Percentiles rank a stretch among this genome's conserved stretches.
Evolutionary conservation across 2,113 vertebrate genomes (phyloP).

Genomic region (Sakesphorus luctuosus): DNA sequence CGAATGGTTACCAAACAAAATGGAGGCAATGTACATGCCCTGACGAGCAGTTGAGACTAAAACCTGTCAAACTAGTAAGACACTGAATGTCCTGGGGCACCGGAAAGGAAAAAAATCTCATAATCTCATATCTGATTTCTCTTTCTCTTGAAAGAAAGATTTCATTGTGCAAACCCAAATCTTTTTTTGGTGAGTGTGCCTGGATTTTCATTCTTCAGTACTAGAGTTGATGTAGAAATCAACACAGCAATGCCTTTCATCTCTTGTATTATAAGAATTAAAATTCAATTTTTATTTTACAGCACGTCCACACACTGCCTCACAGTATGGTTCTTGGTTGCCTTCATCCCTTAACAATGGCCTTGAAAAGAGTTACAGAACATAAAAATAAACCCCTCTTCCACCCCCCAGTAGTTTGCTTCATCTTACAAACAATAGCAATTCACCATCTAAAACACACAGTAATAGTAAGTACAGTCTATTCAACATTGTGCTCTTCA

Average conservation of each 20-base stretch:
- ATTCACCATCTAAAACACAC: not conserved
- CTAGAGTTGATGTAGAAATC: slow-evolving; percentile 40
- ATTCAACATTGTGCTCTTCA: not conserved
- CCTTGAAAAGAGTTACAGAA: slow-evolving; percentile 39
- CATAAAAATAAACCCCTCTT: slow-evolving; percentile 14
- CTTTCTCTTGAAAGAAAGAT: slow-evolving; percentile 1
- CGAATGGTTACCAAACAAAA: not conserved
- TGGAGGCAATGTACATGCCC: not conserved
- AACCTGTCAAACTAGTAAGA: slow-evolving; percentile 49
- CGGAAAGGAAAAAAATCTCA: slow-evolving; percentile 3
- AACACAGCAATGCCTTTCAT: slow-evolving; percentile 45
- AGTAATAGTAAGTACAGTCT: not conserved
- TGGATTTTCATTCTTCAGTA: slow-evolving; percentile 52
- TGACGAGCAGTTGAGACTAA: slow-evolving; percentile 20
- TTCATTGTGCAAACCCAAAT: slow-evolving; percentile 28
- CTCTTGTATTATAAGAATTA: slow-evolving; percentile 37
- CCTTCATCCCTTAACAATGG: not conserved
- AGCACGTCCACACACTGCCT: slow-evolving; percentile 13
- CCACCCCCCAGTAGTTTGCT: not conserved
- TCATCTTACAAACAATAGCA: slow-evolving; percentile 47
- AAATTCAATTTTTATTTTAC: slow-evolving; percentile 69
- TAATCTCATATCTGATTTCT: slow-evolving; percentile 41
- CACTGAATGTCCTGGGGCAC: slow-evolving; percentile 5
- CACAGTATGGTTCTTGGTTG: slow-evolving; percentile 34
- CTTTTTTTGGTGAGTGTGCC: slow-evolving; percentile 10